Conservation (phyloP, 1,140 invertebrate genomes). For the Brachionus sp. region DNA sequence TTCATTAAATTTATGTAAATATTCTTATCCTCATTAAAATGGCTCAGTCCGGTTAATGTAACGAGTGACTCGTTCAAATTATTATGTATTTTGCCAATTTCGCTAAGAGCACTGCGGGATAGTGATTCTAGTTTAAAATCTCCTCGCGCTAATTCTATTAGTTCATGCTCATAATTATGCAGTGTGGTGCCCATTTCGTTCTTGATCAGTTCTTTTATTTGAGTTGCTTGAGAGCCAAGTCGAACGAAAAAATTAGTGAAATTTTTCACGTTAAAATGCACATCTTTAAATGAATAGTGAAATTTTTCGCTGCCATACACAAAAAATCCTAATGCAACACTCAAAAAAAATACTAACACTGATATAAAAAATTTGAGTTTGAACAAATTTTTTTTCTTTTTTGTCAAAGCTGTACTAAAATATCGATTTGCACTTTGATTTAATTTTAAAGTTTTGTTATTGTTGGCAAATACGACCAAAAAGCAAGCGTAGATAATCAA, state of each 20-base stretch:
- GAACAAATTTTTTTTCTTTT: conserved; percentile 17
- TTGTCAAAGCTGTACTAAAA: not conserved
- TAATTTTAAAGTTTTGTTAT: not conserved
- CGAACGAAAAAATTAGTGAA: conserved; percentile 18
- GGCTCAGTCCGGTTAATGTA: not conserved
- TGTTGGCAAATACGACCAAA: conserved; percentile 23
- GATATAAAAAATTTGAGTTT: conserved; percentile 38
- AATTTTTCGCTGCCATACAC: conserved; percentile 43
- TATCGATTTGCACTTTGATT: conserved; percentile 10
- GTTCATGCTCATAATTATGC: conserved; percentile 13
- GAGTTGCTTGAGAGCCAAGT: not conserved
- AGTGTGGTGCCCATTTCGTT: not conserved
- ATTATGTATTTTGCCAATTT: not conserved
- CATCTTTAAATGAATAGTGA: conserved; percentile 10
- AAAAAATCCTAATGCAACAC: not conserved
- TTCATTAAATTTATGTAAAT: not conserved
- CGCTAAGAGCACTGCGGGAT: not conserved
- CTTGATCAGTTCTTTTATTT: not conserved
- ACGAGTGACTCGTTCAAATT: conserved; percentile 1
- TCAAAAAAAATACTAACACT: conserved; percentile 37
- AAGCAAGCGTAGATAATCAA: conserved; percentile 32
- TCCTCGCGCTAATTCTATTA: not conserved
- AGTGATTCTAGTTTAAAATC: not conserved
- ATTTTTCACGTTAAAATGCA: not conserved
- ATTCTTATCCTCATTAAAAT: conserved; percentile 13